These are phyloP conservation scores for Bombyx mori DNA, from an alignment of 1,140 invertebrate species.

Conservation along the genomic window DNA sequence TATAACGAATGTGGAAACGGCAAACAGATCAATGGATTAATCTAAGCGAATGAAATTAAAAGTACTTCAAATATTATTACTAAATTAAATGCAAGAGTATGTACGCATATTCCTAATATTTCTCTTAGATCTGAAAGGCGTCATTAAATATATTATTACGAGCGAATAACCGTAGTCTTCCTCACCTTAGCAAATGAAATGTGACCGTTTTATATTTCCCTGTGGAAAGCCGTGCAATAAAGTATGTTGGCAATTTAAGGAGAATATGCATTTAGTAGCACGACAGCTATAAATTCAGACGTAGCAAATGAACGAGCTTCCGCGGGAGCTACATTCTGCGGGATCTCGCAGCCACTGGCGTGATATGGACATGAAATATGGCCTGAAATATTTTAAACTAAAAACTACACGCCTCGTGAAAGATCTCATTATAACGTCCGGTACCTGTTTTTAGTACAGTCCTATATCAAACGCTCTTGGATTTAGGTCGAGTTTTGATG, in stretches of 20 bases:
- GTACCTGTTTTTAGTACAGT: too few relatives aligned
- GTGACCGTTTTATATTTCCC: slow-evolving; percentile 20
- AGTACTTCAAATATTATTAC: too few relatives aligned
- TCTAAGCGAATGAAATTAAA: too few relatives aligned
- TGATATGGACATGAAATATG: slow-evolving; percentile 16
- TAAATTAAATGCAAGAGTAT: too few relatives aligned
- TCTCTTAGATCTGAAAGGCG: too few relatives aligned
- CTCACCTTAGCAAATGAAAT: slow-evolving; percentile 12
- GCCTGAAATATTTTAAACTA: slow-evolving; percentile 3
- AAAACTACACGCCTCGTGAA: slow-evolving; percentile 4
- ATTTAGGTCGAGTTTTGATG: neutral
- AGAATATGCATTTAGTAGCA: slow-evolving; percentile 31
- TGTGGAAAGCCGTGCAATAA: slow-evolving; percentile 23
- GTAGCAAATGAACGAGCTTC: slow-evolving; percentile 19
- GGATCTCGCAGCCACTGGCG: slow-evolving; percentile 11
- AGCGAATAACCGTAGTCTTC: too few relatives aligned
- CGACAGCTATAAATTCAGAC: slow-evolving; percentile 28
- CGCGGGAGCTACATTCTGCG: slow-evolving; percentile 18
- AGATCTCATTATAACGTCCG: neutral
- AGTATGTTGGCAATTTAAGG: slow-evolving; percentile 26
- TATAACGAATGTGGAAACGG: too few relatives aligned
- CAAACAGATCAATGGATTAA: too few relatives aligned
- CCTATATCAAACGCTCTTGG: neutral
- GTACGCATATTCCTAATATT: too few relatives aligned
- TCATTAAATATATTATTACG: too few relatives aligned